Percentiles rank a stretch among this genome's conserved stretches.
Evolutionary conservation across 1,140 invertebrate genomes (phyloP).

Genomic region (Neodiprion virginianus): DNA sequence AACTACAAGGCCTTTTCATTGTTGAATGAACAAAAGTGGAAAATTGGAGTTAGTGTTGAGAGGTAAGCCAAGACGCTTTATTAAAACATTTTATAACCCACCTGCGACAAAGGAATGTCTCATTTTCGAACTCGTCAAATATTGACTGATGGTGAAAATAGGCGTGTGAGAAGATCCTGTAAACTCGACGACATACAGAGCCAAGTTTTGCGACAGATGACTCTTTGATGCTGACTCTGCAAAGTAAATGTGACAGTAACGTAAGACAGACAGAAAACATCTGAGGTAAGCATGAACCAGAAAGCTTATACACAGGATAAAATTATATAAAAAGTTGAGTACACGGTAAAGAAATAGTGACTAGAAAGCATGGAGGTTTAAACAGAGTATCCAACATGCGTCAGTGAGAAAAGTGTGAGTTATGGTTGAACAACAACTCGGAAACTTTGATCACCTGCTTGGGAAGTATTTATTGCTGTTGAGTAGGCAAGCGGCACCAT

Average conservation of each 20-base stretch:
- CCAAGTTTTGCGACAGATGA: constrained; percentile 98
- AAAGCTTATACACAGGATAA: background rate
- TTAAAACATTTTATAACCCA: constrained; percentile 24
- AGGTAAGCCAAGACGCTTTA: no score
- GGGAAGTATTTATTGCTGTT: constrained; percentile 99
- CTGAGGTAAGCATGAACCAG: background rate
- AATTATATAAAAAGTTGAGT: background rate
- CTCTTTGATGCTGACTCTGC: constrained; percentile 97
- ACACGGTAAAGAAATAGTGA: no score
- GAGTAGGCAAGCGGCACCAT: constrained; percentile 97
- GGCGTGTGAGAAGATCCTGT: constrained; percentile 99
- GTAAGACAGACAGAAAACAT: no score
- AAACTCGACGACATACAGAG: constrained; percentile 97
- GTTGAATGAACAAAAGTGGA: no score
- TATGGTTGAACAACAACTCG: background rate
- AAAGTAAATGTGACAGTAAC: constrained; percentile 43
- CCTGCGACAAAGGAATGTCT: constrained; percentile 93
- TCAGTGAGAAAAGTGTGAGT: no score
- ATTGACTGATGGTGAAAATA: constrained; percentile 97
- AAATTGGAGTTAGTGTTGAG: no score
- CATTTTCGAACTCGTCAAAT: constrained; percentile 98
- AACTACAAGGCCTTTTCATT: no score
- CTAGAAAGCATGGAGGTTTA: no score
- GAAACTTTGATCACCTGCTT: constrained; percentile 77
- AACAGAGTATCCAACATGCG: no score